phyloP scores from a whole-genome alignment of 2,113 vertebrate species.

The Cavia porcellus region DNA sequence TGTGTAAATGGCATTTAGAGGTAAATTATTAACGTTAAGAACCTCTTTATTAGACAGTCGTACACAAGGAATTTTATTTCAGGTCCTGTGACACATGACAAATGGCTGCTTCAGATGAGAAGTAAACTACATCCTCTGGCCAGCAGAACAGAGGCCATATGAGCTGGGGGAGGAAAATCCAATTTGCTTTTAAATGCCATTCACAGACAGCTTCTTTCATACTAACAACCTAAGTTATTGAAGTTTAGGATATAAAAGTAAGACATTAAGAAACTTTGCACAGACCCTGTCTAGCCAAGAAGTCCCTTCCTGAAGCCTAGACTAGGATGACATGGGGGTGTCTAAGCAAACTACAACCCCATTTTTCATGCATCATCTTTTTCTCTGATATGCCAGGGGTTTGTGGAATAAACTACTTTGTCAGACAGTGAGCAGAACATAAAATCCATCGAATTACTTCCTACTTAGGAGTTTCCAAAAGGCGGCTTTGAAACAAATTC shows the following conservation, averaged over 20 bases:
- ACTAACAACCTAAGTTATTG: conserved; percentile 42
- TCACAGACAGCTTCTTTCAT: conserved; percentile 58
- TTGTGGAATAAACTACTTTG: conserved; percentile 75
- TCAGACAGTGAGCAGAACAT: conserved; percentile 82
- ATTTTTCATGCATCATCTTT: conserved; percentile 14
- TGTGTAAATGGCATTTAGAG: conserved; percentile 57
- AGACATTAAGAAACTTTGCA: conserved; percentile 41
- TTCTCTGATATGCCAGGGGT: neutral
- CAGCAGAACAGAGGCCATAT: conserved; percentile 19
- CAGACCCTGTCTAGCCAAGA: neutral
- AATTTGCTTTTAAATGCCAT: conserved; percentile 82
- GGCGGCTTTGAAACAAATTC: conserved; percentile 89
- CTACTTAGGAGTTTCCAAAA: conserved; percentile 89
- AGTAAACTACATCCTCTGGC: conserved; percentile 69
- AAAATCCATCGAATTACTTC: conserved; percentile 86
- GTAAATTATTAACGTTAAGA: conserved; percentile 78
- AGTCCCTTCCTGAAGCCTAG: neutral
- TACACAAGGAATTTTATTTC: conserved; percentile 81
- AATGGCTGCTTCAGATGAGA: conserved; percentile 71
- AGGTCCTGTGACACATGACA: conserved; percentile 80
- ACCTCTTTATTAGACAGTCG: conserved; percentile 72
- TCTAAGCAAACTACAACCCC: neutral
- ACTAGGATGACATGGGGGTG: accelerated
- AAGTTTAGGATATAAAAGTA: conserved; percentile 52
- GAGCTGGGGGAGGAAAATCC: conserved; percentile 78